Percentiles rank a stretch among this genome's conserved stretches.
Evolutionary conservation across 2,888 invertebrate species (phyloP).

Genomic region (Scaptomyza cyrtandrae): DNA sequence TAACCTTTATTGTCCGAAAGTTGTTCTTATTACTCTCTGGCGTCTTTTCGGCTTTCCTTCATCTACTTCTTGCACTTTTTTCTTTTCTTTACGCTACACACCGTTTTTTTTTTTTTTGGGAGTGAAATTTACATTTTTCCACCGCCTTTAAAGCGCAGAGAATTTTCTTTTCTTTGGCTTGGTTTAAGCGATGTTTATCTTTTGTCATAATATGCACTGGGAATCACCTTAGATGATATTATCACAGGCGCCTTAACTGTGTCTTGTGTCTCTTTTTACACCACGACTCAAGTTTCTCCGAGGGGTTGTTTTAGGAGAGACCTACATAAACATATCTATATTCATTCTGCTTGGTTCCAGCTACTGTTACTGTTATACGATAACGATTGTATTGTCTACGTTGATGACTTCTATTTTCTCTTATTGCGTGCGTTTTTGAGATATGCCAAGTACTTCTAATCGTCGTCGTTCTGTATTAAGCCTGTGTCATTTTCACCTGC

Average conservation of each 20-base stretch:
- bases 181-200: conserved; percentile 78
- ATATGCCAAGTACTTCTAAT: conserved; percentile 8
- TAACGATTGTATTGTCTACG: conserved; percentile 46
- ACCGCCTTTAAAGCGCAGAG: conserved; percentile 61
- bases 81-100: conserved; percentile 13
- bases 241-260: conserved; percentile 59
- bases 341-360: conserved; percentile 6
- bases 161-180: conserved; percentile 29
- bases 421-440: conserved; percentile 11
- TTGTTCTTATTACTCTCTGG: conserved; percentile 69
- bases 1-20: conserved; percentile 80
- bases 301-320: conserved; percentile 17
- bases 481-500: conserved; percentile 24
- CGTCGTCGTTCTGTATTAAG: too few relatives aligned
- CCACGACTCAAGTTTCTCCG: conserved; percentile 47
- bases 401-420: conserved; percentile 45
- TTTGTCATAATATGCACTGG: conserved; percentile 81
- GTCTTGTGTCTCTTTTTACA: conserved; percentile 35
- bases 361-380: conserved; percentile 68
- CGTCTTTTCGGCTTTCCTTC: conserved; percentile 38
- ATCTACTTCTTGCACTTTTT: conserved; percentile 36
- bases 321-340: conserved; percentile 22
- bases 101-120: conserved; percentile 17
- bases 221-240: conserved; percentile 77
- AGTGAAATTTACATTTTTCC: conserved; percentile 69